Percentiles rank a stretch among this genome's conserved stretches.
Conservation (phyloP, 2,888 invertebrate species). For the Chaetoderma sp. region DNA sequence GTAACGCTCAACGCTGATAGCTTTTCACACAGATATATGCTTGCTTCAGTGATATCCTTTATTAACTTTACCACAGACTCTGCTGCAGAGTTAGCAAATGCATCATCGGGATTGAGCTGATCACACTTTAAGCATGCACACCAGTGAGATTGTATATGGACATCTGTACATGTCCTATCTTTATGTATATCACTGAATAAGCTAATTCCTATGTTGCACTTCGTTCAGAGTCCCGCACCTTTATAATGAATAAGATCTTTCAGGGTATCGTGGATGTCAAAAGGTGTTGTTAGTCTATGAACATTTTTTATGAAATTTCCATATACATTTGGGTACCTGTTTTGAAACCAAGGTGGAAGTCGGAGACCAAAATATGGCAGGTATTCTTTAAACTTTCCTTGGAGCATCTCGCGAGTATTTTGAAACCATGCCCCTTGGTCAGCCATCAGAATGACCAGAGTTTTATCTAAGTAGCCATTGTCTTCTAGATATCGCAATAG, state of each 20-base stretch:
- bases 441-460: constrained; percentile 88
- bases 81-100: constrained; percentile 74
- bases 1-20: constrained; percentile 74
- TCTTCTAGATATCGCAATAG: constrained; percentile 74
- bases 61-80: constrained; percentile 60
- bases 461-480: constrained; percentile 79
- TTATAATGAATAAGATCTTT: constrained; percentile 76
- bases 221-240: constrained; percentile 26
- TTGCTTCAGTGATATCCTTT: constrained; percentile 76
- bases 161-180: constrained; percentile 85
- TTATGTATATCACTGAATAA: constrained; percentile 71
- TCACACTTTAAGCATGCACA: constrained; percentile 93
- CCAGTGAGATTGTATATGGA: constrained; percentile 95
- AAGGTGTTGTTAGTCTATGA: constrained; percentile 83
- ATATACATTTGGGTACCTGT: constrained; percentile 75
- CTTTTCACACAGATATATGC: constrained; percentile 62
- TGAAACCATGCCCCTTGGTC: constrained; percentile 90
- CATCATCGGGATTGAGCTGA: constrained; percentile 73
- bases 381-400: constrained; percentile 92
- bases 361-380: constrained; percentile 86
- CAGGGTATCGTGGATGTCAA: constrained; percentile 88
- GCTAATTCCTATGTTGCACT: constrained; percentile 64
- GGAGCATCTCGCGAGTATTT: constrained; percentile 83
- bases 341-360: constrained; percentile 80
- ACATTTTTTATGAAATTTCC: constrained; percentile 76